Evolutionary conservation across 2,888 invertebrate genomes (phyloP), one percentile per base, ranked within the genome.

Genomic region (Euproctis similis): DNA sequence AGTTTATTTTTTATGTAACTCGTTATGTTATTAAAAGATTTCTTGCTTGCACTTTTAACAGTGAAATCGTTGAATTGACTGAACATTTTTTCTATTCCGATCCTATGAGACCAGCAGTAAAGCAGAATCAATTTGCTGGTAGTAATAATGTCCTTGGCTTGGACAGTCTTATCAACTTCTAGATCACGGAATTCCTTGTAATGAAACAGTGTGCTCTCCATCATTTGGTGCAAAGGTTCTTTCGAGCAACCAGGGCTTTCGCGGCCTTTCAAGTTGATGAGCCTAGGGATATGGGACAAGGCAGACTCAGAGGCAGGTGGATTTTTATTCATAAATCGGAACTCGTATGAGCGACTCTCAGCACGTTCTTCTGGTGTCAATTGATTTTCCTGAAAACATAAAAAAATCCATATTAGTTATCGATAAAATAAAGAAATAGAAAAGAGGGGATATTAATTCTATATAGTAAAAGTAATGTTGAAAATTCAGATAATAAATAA

Each of bases 291-390:
- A 37, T 52, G 11, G 2, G 31, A 21, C 1, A 28, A 30, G 8
- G 66, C 47, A 37, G 44, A 70, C 2, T 36, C n/a, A 0, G 72
- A 65, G 1, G 39, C 42, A 1, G 71, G 67, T 1, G 75, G 72
- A 0, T 42, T 42, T n/a, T 45, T 50, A 8, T 42, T 34, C 32
- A 69, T 59, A 21, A 75, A 54, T 10, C 59, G 44, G 41, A 66
- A 60, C 30, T 76, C 76, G 31, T 50, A 53, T 12, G 57, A 52
- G 3, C 71, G 66, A 43, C 75, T 75, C 9, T 42, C 13, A 1
- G 61, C 54, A 2, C 72, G 54, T 2, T 40, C 39, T 13, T 60
- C 58, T 0, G 46, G 44, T 9, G 70, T 28, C 1, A 71, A 31
- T 3, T 45, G 52, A 2, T 62, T 57, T 23, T 76, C 76, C 76